These are phyloP conservation scores for Lepidocyrtinus sp. DNA, from an alignment of 2,888 invertebrate species.

Conservation along the genomic window DNA sequence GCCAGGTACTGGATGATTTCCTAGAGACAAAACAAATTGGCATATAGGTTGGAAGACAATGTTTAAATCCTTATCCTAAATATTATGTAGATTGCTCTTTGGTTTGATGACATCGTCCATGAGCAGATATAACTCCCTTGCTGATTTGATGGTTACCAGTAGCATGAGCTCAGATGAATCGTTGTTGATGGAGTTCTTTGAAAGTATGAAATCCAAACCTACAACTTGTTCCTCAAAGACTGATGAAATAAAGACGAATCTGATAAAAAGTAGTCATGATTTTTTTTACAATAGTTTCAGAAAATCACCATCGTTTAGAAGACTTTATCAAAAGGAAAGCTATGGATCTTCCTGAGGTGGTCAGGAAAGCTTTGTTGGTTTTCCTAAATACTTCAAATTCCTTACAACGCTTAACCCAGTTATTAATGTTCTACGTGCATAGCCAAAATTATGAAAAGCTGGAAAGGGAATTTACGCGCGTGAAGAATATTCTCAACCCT, in stretches of 20 bases:
- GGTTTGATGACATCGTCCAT: conserved; percentile 50
- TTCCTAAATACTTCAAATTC: conserved; percentile 39
- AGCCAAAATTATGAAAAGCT: conserved; percentile 45
- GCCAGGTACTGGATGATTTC: conserved; percentile 68
- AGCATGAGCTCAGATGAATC: conserved; percentile 70
- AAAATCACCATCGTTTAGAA: conserved; percentile 35
- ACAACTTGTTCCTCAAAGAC: no score
- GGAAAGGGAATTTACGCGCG: conserved; percentile 32
- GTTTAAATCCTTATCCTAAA: no score
- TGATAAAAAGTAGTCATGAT: no score
- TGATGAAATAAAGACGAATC: no score
- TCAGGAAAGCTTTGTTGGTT: conserved; percentile 27
- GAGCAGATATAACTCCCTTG: conserved; percentile 41
- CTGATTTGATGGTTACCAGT: conserved; percentile 46
- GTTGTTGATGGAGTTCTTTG: conserved; percentile 78
- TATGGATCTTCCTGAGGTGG: conserved; percentile 35
- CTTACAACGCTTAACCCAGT: conserved; percentile 31
- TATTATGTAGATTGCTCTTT: conserved; percentile 44
- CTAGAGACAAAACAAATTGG: no score
- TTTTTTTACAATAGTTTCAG: conserved; percentile 37
- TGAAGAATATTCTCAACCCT: not conserved
- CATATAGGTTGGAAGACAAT: no score
- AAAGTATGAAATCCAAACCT: no score
- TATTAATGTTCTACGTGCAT: conserved; percentile 48
- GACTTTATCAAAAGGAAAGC: conserved; percentile 54